Percentiles rank a stretch among this genome's conserved stretches.
Evolutionary conservation across 2,113 vertebrate species (phyloP).

Genomic region (Murina feae): DNA sequence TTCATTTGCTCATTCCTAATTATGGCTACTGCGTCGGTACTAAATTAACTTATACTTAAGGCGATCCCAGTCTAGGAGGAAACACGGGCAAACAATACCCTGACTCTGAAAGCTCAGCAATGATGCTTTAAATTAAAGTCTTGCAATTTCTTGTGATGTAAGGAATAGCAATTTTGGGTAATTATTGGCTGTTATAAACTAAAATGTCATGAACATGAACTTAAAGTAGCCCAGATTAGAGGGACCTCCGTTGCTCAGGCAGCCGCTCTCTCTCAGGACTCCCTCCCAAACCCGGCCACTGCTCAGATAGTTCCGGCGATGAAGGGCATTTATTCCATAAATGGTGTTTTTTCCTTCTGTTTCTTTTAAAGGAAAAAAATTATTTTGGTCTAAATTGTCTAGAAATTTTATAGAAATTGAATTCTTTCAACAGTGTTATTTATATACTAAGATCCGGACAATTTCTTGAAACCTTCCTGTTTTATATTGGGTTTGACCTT

Average conservation of each 20-base stretch:
- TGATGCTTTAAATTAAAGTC: constrained; percentile 23
- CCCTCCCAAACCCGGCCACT: neutral
- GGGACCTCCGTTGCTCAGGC: neutral
- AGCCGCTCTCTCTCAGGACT: constrained; percentile 8
- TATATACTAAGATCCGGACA: constrained; percentile 20
- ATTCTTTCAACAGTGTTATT: constrained; percentile 8
- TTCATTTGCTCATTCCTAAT: constrained; percentile 48
- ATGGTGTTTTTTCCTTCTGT: neutral
- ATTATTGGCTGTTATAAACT: neutral
- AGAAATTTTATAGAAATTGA: constrained; percentile 40
- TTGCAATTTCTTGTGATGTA: neutral
- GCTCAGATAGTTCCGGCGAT: neutral
- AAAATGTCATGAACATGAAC: constrained; percentile 29
- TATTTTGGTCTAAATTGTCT: constrained; percentile 31
- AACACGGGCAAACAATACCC: neutral
- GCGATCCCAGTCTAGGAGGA: constrained; percentile 28
- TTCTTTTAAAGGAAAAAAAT: constrained; percentile 25
- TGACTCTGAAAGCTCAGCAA: constrained; percentile 19
- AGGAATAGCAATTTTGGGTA: neutral
- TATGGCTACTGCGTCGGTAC: neutral
- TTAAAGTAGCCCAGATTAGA: neutral
- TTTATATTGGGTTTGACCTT: constrained; percentile 46
- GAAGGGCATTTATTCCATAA: neutral
- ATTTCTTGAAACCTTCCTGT: constrained; percentile 27
- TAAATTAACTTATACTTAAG: neutral